Percentiles rank a stretch among this genome's conserved stretches.
phyloP scores from a whole-genome alignment of 2,113 vertebrate genomes.

The Dicaeum eximium region DNA sequence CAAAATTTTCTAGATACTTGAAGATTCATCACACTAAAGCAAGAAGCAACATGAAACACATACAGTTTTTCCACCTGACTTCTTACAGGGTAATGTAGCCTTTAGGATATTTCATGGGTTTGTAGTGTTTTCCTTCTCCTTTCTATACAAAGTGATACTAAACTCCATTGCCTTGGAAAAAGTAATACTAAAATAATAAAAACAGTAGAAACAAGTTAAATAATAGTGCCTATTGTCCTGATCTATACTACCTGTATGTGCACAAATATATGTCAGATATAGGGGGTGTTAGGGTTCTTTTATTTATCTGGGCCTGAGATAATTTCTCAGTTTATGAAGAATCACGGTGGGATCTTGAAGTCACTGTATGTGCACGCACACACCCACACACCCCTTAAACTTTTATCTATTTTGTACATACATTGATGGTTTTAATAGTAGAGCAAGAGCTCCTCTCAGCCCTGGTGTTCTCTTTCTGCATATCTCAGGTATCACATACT shows the following conservation, averaged over 20 bases:
- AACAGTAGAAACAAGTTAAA: background rate
- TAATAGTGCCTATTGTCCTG: background rate
- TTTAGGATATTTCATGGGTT: background rate
- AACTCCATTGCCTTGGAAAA: background rate
- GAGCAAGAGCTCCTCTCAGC: background rate
- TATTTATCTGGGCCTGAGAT: background rate
- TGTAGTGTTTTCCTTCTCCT: background rate
- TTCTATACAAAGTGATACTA: background rate
- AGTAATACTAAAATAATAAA: background rate
- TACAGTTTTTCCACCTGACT: background rate
- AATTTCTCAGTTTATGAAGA: background rate
- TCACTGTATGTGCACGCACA: background rate
- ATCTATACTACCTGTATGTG: background rate
- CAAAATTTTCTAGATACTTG: background rate
- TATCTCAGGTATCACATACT: background rate
- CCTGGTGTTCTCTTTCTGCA: background rate
- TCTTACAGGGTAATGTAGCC: background rate
- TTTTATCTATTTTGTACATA: background rate
- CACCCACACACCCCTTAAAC: rapidly evolving
- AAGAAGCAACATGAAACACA: background rate
- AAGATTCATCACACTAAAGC: background rate
- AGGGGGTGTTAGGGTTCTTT: background rate
- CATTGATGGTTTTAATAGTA: background rate
- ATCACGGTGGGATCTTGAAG: background rate
- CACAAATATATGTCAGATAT: background rate